A percentile compares a stretch with the other conserved stretches of the same genome.
These are phyloP conservation scores for Cuculus canorus DNA, from an alignment of 2,797 vertebrate species.

Conservation along the genomic window DNA sequence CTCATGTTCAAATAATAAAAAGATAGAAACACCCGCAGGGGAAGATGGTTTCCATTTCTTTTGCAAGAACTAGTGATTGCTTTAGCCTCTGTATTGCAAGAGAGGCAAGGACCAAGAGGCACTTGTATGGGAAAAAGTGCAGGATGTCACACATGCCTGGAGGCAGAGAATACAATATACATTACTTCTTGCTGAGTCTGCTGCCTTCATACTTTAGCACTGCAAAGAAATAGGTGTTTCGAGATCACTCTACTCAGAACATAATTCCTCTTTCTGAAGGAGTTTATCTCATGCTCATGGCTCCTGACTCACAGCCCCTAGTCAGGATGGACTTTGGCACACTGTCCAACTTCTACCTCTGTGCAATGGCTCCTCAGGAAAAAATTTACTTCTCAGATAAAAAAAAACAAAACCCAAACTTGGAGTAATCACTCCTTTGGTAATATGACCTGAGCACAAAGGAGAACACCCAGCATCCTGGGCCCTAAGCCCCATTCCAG, in stretches of 20 bases:
- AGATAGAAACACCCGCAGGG: not conserved
- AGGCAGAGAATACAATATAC: not conserved
- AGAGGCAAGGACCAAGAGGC: not conserved
- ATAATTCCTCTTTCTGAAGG: not conserved
- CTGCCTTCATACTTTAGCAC: not conserved
- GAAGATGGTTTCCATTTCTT: constrained; percentile 14
- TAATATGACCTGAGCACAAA: not conserved
- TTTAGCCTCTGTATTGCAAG: not conserved
- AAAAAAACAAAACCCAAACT: not conserved
- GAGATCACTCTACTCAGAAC: not conserved
- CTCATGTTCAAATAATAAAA: not conserved
- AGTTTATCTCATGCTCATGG: not conserved
- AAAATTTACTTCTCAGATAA: not conserved
- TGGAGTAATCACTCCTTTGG: not conserved
- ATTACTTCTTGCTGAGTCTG: not conserved
- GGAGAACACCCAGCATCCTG: not conserved
- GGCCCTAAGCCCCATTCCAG: not conserved
- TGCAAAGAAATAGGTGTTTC: not conserved
- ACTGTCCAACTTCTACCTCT: not conserved
- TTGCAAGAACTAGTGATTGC: constrained; percentile 2
- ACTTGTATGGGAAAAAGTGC: not conserved
- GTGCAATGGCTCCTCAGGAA: not conserved
- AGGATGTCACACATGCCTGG: not conserved
- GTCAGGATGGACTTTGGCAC: not conserved
- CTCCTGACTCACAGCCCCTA: not conserved